A percentile compares a stretch with the other conserved stretches of the same genome.
Conservation (phyloP, 2,797 vertebrate genomes). For the Bothrops alternatus region DNA sequence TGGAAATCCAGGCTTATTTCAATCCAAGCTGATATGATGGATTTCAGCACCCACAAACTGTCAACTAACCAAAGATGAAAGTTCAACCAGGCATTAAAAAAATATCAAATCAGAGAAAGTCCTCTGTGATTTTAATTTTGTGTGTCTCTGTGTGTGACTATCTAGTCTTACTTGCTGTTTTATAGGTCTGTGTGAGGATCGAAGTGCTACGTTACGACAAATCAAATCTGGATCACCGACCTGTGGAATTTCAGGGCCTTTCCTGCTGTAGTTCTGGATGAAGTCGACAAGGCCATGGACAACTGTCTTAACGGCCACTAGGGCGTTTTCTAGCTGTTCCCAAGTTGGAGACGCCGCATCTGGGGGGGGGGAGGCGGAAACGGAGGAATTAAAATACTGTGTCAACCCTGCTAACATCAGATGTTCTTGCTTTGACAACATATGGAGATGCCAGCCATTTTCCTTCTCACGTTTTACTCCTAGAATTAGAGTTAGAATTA, state of each 20-base stretch:
- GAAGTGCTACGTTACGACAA: neutral
- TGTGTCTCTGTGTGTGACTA: neutral
- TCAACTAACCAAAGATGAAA: neutral
- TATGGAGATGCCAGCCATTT: too few relatives aligned
- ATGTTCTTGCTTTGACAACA: too few relatives aligned
- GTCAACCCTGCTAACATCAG: too few relatives aligned
- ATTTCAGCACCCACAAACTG: neutral
- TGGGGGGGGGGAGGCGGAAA: slow-evolving; percentile 45
- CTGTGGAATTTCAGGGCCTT: slow-evolving; percentile 92
- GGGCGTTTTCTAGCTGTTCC: slow-evolving; percentile 91
- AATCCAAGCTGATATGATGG: neutral
- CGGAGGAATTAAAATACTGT: neutral
- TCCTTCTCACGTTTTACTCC: too few relatives aligned
- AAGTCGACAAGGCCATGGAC: slow-evolving; percentile 94
- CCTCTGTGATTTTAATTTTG: neutral
- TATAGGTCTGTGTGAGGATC: neutral
- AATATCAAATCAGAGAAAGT: neutral
- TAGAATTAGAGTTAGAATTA: too few relatives aligned
- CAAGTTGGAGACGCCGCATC: slow-evolving; percentile 87
- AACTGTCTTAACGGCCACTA: slow-evolving; percentile 91
- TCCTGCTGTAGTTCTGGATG: slow-evolving; percentile 95
- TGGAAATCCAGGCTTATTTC: neutral
- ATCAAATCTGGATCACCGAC: slow-evolving; percentile 60
- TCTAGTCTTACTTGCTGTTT: neutral
- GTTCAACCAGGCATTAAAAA: neutral